Conservation (phyloP, 2,797 vertebrate genomes). For the Sebastiscus tertius region DNA sequence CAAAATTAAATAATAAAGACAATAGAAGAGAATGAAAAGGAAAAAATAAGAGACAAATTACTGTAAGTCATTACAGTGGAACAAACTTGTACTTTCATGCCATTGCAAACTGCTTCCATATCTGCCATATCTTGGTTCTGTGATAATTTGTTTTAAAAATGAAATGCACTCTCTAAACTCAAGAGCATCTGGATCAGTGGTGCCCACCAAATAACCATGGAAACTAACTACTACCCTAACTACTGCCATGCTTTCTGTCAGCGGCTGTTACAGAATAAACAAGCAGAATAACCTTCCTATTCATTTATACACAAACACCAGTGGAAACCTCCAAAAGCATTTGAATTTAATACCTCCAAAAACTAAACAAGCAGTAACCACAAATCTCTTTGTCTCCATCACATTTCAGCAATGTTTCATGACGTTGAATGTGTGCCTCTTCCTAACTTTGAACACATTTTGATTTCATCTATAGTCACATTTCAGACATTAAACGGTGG, state of each 20-base stretch:
- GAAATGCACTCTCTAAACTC: slow-evolving; percentile 72
- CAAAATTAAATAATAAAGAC: slow-evolving; percentile 71
- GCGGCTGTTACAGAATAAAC: slow-evolving; percentile 53
- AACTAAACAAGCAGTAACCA: slow-evolving; percentile 3
- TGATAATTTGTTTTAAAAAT: slow-evolving; percentile 78
- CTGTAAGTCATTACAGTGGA: slow-evolving; percentile 54
- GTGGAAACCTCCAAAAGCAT: slow-evolving; percentile 9
- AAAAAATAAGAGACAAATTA: slow-evolving; percentile 49
- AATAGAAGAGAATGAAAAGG: slow-evolving; percentile 57
- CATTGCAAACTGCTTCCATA: slow-evolving; percentile 69
- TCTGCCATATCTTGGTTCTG: slow-evolving; percentile 69
- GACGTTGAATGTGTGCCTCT: not conserved
- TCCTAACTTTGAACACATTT: not conserved
- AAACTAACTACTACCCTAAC: slow-evolving; percentile 49
- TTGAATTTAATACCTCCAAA: not conserved
- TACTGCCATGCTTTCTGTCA: slow-evolving; percentile 44
- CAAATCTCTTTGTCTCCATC: not conserved
- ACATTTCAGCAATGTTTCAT: not conserved
- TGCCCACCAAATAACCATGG: slow-evolving; percentile 71
- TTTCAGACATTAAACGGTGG: not conserved
- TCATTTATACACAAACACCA: slow-evolving; percentile 26
- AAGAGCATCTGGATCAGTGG: slow-evolving; percentile 68
- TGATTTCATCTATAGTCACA: not conserved
- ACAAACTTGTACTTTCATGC: slow-evolving; percentile 58
- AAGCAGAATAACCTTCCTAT: slow-evolving; percentile 33